Base-by-base conservation (phyloP, 2,888 invertebrate species). In the Lasiommata megera region DNA sequence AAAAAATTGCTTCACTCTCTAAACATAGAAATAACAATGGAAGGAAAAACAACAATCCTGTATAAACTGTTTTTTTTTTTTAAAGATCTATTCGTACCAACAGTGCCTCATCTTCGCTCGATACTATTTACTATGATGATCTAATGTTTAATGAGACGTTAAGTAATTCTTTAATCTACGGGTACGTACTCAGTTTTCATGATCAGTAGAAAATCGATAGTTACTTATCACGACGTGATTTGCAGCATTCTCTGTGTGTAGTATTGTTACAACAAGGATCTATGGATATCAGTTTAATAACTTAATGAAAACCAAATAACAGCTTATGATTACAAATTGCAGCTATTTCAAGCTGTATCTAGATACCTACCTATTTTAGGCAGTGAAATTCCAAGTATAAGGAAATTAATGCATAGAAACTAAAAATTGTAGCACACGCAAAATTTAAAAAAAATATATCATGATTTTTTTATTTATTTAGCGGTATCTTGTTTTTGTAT, bases 1-100 rank as follows among this genome's bases (percentile, higher is more conserved):
- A 28, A 14, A 9, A 47, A 40, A 41, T 48, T 55, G 48, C 41
- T n/a, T 55, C 17, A 55, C 40, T 55, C 18, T 41, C 6, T 23
- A 44, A 37, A 34, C 14, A 46, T 37, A 37, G 14, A 46, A 18
- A 1, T 43, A 37, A 54, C 37, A 37, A 54, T 54, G 44, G 37
- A 46, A 28, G 37, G 23, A 36, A 6, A 55, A 55, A n/a, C n/a
- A 9, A 18, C 18, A 46, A 46, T n/a, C 36, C 29, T 29, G 9
- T 6, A 48, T 12, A 23, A 18, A 1, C 0, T 0, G 8, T 48
- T 18, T 36, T 8, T 5, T 14, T 9, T 14, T 5, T 14, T 9
- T 14, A 11, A 11, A 34, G 34, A 34, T 44, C 8, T 31, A 31
- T 28, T 43, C 5, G 2, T 44, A 29, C 5, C 14, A 28, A 29